These are phyloP conservation scores for Coenonympha glycerion DNA, from an alignment of 2,888 invertebrate genomes.

Conservation along the genomic window DNA sequence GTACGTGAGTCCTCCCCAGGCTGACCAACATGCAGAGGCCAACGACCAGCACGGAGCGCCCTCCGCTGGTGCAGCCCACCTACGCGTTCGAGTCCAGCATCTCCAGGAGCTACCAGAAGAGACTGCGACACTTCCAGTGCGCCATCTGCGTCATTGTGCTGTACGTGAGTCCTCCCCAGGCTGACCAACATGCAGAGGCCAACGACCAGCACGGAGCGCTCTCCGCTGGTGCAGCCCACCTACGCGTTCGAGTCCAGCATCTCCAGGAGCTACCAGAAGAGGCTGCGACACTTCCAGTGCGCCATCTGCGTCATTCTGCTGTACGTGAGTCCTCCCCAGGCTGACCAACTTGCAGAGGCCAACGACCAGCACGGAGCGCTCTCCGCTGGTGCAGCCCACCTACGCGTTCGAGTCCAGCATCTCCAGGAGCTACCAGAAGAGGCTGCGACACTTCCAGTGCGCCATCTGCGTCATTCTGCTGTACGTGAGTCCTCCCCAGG, in stretches of 20 bases:
- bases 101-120: conserved; percentile 58
- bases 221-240: conserved; percentile 71
- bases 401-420: background rate
- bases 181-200: conserved; percentile 47
- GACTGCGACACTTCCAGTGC: conserved; percentile 82
- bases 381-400: background rate
- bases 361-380: background rate
- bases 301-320: conserved; percentile 80
- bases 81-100: background rate
- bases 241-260: conserved; percentile 72
- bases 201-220: conserved; percentile 63
- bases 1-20: conserved; percentile 73
- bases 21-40: background rate
- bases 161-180: conserved; percentile 7
- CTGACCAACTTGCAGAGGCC: background rate
- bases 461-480: no score
- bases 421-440: conserved; percentile 58
- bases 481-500: conserved; percentile 7
- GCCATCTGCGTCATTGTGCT: no score
- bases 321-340: conserved; percentile 73
- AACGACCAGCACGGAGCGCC: background rate
- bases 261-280: conserved; percentile 64
- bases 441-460: conserved; percentile 82
- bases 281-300: conserved; percentile 79
- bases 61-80: background rate